Conservation (phyloP, 1,140 invertebrate species). For the Triops cancriformis region DNA sequence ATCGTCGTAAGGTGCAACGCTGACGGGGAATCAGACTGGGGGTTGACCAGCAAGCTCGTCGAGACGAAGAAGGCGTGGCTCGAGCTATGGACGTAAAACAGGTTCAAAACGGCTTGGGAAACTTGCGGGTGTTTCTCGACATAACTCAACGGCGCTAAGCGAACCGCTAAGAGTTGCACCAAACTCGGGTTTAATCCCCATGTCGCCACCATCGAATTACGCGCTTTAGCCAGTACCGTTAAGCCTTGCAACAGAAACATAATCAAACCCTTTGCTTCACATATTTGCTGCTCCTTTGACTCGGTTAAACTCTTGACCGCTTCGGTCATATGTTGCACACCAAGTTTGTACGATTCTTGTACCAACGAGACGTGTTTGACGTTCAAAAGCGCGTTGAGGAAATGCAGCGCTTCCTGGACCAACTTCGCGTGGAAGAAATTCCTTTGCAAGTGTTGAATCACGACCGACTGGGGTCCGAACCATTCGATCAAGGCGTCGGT, state of each 20-base stretch:
- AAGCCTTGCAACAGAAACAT: neutral
- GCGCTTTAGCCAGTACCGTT: neutral
- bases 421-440: neutral
- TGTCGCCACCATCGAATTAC: neutral
- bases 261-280: neutral
- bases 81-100: neutral
- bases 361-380: neutral
- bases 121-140: neutral
- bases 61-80: slow-evolving; percentile 8
- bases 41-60: neutral
- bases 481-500: neutral
- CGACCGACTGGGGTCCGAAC: neutral
- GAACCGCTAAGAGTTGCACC: neutral
- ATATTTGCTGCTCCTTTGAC: neutral
- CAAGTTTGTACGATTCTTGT: neutral
- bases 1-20: neutral
- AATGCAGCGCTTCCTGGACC: neutral
- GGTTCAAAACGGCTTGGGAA: neutral
- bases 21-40: neutral
- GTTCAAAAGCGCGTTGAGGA: neutral
- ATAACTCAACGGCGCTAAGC: neutral
- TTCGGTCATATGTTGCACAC: neutral
- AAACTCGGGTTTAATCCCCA: slow-evolving; percentile 18
- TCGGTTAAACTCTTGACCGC: neutral
- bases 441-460: neutral